Percentiles rank a stretch among this genome's conserved stretches.
phyloP scores from a whole-genome alignment of 1,140 invertebrate species.

The Rhizoglyphus robini region DNA sequence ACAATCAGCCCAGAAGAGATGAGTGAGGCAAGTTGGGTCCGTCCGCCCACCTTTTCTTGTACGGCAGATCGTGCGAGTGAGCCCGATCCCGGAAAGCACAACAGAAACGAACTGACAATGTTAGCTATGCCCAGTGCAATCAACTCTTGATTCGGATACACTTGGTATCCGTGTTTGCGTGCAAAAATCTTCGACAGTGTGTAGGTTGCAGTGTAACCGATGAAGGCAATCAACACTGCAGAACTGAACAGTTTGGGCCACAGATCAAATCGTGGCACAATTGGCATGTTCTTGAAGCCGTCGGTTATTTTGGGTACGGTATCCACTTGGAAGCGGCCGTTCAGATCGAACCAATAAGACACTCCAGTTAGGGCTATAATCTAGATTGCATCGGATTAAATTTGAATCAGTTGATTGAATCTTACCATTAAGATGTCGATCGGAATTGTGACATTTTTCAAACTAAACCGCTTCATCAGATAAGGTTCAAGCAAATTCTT shows the following conservation, averaged over 20 bases:
- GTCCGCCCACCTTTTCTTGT: background rate
- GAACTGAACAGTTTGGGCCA: slow-evolving; percentile 37
- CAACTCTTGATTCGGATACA: slow-evolving; percentile 77
- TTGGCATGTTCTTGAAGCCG: slow-evolving; percentile 43
- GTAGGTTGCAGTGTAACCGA: slow-evolving; percentile 76
- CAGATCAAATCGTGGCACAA: slow-evolving; percentile 39
- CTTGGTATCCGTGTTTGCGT: slow-evolving; percentile 65
- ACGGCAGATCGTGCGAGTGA: slow-evolving; percentile 56
- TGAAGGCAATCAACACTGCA: slow-evolving; percentile 43
- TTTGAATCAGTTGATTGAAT: background rate
- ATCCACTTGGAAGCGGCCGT: background rate
- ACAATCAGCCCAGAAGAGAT: slow-evolving; percentile 37
- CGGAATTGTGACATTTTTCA: slow-evolving; percentile 10
- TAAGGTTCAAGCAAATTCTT: slow-evolving; percentile 29
- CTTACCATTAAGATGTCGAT: slow-evolving; percentile 17
- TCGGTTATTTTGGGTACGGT: background rate
- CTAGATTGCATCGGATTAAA: background rate
- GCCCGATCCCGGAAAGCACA: slow-evolving; percentile 64
- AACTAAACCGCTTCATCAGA: slow-evolving; percentile 30
- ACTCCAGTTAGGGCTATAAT: background rate
- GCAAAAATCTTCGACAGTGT: slow-evolving; percentile 87
- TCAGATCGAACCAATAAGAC: slow-evolving; percentile 2
- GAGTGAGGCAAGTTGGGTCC: slow-evolving; percentile 34
- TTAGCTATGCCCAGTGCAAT: slow-evolving; percentile 17
- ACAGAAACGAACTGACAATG: slow-evolving; percentile 55